Evolutionary conservation across 2,888 invertebrate genomes (phyloP).

Genomic region (Idaea aversata): DNA sequence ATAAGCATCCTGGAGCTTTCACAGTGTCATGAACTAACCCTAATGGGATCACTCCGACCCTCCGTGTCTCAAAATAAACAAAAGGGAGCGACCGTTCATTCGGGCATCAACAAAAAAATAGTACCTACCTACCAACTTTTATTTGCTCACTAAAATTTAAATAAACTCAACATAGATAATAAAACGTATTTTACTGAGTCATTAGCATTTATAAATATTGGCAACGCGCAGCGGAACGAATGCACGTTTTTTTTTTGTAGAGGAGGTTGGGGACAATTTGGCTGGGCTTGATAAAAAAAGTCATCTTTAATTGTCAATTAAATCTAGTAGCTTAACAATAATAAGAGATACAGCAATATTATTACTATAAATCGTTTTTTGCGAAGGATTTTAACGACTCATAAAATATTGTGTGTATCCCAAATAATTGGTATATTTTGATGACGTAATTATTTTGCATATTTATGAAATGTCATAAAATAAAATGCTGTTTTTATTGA

Average conservation of each 20-base stretch:
- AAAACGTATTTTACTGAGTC: conserved; percentile 8
- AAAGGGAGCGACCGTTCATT: conserved; percentile 39
- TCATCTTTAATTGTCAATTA: conserved; percentile 1
- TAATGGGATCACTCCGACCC: conserved; percentile 50
- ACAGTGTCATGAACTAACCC: conserved; percentile 45
- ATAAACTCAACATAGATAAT: conserved; percentile 8
- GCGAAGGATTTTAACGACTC: background rate
- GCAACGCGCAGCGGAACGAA: conserved; percentile 2
- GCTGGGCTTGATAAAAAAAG: background rate
- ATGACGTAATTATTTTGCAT: background rate
- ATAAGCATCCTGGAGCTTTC: conserved; percentile 38
- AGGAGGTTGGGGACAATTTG: conserved; percentile 9
- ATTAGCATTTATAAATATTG: conserved; percentile 14
- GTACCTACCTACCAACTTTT: conserved; percentile 31
- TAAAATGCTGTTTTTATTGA: background rate
- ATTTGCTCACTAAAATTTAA: conserved; percentile 17
- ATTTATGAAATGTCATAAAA: conserved; percentile 3
- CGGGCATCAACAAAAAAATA: conserved; percentile 36
- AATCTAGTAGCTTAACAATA: background rate
- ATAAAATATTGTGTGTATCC: background rate
- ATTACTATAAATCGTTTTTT: background rate
- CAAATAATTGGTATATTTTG: background rate
- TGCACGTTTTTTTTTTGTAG: background rate
- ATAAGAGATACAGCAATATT: no score
- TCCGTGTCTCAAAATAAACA: conserved; percentile 60